phyloP scores from a whole-genome alignment of 1,140 invertebrate species.

The Halyomorpha halys region DNA sequence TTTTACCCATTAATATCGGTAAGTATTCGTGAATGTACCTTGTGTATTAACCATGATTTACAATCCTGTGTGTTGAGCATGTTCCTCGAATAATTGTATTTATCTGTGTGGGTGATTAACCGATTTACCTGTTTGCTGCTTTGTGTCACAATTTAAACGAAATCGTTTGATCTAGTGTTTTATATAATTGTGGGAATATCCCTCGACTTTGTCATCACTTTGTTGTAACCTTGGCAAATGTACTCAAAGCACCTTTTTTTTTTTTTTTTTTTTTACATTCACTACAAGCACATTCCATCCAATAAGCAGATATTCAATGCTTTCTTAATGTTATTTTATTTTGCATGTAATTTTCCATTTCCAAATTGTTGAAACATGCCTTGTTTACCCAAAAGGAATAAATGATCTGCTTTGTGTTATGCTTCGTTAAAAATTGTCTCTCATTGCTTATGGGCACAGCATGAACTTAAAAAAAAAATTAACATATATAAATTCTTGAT shows the following conservation, averaged over 20 bases:
- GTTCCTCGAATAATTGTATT: neutral
- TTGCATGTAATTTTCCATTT: neutral
- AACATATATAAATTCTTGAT: slow-evolving; percentile 6
- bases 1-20: neutral
- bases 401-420: too few relatives aligned
- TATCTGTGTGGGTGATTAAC: neutral
- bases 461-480: slow-evolving; percentile 4
- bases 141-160: neutral
- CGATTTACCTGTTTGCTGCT: neutral
- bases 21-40: neutral
- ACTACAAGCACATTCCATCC: slow-evolving; percentile 5
- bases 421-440: too few relatives aligned
- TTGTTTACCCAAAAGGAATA: too few relatives aligned
- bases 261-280: neutral
- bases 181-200: neutral
- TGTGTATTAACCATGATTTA: neutral
- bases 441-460: too few relatives aligned
- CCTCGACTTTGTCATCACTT: neutral
- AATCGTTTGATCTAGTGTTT: neutral
- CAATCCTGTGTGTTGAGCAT: neutral
- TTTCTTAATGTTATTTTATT: neutral
- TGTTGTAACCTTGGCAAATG: slow-evolving; percentile 15
- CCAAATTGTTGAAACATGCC: too few relatives aligned
- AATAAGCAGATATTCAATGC: neutral
- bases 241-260: neutral